Evolutionary conservation across 2,888 invertebrate genomes (phyloP).

Genomic region (Trichopria drosophilae): DNA sequence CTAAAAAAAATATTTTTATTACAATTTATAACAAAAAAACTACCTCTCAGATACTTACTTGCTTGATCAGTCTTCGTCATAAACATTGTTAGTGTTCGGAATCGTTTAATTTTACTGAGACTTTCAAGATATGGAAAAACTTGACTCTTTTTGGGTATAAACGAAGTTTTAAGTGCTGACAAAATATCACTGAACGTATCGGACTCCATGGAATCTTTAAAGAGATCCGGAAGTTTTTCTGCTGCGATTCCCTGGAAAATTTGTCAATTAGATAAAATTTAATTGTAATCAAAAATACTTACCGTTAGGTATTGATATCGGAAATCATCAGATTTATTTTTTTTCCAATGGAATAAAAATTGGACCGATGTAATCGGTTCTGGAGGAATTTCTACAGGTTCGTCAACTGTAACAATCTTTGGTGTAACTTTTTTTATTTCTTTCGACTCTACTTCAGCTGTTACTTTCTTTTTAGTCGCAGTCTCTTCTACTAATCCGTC

Average conservation of each 20-base stretch:
- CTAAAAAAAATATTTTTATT: slow-evolving; percentile 48
- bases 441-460: slow-evolving; percentile 31
- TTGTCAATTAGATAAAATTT: not conserved
- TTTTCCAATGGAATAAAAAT: slow-evolving; percentile 68
- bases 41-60: slow-evolving; percentile 56
- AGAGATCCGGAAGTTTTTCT: slow-evolving; percentile 64
- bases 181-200: slow-evolving; percentile 67
- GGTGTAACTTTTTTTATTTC: slow-evolving; percentile 44
- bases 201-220: slow-evolving; percentile 70
- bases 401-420: slow-evolving; percentile 23
- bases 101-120: slow-evolving; percentile 66
- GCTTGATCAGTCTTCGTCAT: slow-evolving; percentile 64
- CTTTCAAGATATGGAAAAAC: slow-evolving; percentile 62
- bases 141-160: slow-evolving; percentile 56
- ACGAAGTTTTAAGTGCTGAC: slow-evolving; percentile 59
- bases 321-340: slow-evolving; percentile 59
- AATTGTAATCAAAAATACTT: slow-evolving; percentile 16
- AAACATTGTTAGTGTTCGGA: slow-evolving; percentile 69
- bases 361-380: slow-evolving; percentile 69
- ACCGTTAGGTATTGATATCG: slow-evolving; percentile 67
- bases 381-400: slow-evolving; percentile 46
- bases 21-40: slow-evolving; percentile 14
- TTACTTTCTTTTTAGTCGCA: not conserved
- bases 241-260: slow-evolving; percentile 64
- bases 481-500: slow-evolving; percentile 7